Conservation (phyloP, 2,888 invertebrate species). For the Mycogona germanica region DNA sequence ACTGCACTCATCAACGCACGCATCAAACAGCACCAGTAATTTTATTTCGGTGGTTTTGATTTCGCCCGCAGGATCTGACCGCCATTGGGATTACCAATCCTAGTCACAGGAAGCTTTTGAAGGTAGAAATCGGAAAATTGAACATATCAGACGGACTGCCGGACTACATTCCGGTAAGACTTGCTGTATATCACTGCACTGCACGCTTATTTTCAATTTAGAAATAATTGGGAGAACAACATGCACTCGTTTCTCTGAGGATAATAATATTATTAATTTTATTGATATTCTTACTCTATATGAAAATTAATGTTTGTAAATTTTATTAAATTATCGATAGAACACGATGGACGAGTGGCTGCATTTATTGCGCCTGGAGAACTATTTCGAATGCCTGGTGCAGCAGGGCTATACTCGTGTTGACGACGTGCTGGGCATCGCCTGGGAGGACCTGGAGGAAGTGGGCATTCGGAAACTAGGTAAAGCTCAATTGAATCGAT, state of each 20-base stretch:
- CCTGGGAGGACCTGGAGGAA: constrained; percentile 99
- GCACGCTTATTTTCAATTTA: neutral
- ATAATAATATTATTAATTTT: neutral
- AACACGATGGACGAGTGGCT: constrained; percentile 93
- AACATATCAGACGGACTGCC: constrained; percentile 91
- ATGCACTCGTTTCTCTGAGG: neutral
- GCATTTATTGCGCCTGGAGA: constrained; percentile 73
- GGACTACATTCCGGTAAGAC: constrained; percentile 76
- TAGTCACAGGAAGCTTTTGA: constrained; percentile 87
- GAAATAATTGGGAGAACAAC: neutral
- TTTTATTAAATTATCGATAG: constrained; percentile 38
- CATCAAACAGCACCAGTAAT: too few relatives aligned
- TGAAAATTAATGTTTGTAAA: constrained; percentile 1
- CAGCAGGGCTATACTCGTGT: constrained; percentile 90
- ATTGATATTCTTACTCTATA: neutral
- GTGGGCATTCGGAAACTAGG: constrained; percentile 48
- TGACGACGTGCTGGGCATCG: constrained; percentile 84
- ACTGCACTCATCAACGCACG: too few relatives aligned
- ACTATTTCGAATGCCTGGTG: constrained; percentile 78
- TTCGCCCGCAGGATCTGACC: constrained; percentile 42
- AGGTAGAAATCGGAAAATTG: constrained; percentile 88
- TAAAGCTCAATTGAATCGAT: constrained; percentile 23
- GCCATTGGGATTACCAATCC: constrained; percentile 84
- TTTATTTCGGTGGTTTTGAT: constrained; percentile 12
- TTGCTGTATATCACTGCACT: neutral